Evolutionary conservation across 2,113 vertebrate genomes (phyloP), one percentile per base, ranked within the genome.

Genomic region (Morone chrysops): DNA sequence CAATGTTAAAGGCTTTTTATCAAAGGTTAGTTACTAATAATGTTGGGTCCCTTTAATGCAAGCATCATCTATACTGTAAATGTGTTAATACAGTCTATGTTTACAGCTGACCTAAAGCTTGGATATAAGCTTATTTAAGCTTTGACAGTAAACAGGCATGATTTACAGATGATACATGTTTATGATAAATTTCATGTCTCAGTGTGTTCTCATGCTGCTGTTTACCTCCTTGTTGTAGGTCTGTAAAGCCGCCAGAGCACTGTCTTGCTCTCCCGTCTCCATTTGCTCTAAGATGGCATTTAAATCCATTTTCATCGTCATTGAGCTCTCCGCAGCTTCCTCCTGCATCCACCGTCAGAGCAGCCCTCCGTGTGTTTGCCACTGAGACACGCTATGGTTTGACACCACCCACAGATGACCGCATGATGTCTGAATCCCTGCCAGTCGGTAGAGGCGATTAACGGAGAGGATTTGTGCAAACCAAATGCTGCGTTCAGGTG

Each of bases 181-280:
- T 11, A 51, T 47, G n/a, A 18, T 59, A 2, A 60, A 73, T 31
- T 12, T 68, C 0, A 22, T 50, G 8, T 48, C 12, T 68, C 5
- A 14, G n/a, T 45, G 36, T 13, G n/a, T 16, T 18, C 14, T 20
- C 5, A 3, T 22, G 13, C 45, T 48, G 12, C 9, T 47, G 48
- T 62, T 79, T 94, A 96, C 95, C 95, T 95, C 85, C 71, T 83
- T 83, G 90, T 97, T 99, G 93, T 95, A 97, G 50, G 89, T 79
- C 92, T 95, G 96, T 57, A 99, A 90, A 60, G 96, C 96, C 62
- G 83, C 88, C 82, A 97, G 71, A 20, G 95, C 94, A 0, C 83
- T 69, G 61, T 97, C 96, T 70, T 98, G 97, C 22, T 96, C 93
- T 14, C 96, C 96, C 0, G 92, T 94, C 92, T 97, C 96, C 94